Percentiles rank a stretch among this genome's conserved stretches.
phyloP scores from a whole-genome alignment of 2,797 vertebrate species.

The Taeniopygia guttata region DNA sequence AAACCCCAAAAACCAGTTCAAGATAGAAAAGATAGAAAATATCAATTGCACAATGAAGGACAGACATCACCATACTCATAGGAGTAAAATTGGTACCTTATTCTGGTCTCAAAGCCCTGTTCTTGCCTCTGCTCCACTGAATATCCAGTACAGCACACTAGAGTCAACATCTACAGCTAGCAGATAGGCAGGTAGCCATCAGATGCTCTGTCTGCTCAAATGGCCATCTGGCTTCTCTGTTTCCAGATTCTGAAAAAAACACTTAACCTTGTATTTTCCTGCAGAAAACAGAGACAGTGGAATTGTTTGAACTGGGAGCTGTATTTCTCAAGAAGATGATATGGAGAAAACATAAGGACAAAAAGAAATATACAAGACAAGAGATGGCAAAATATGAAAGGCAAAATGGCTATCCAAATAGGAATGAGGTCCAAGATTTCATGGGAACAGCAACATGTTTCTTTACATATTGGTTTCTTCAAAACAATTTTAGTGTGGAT shows the following conservation, averaged over 20 bases:
- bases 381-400: background rate
- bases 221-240: background rate
- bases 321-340: background rate
- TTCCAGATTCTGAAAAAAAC: background rate
- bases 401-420: background rate
- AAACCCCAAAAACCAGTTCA: too few species aligned
- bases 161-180: background rate
- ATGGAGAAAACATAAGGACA: background rate
- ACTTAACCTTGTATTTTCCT: background rate
- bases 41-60: background rate
- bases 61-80: too few species aligned
- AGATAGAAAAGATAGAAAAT: too few species aligned
- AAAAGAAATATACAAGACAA: background rate
- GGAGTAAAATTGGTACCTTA: too few species aligned
- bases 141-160: background rate
- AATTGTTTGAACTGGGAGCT: background rate
- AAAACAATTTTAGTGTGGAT: background rate
- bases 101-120: background rate
- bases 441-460: background rate
- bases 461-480: background rate
- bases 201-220: background rate
- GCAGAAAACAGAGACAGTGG: background rate
- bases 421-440: background rate
- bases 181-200: conserved; percentile 1
- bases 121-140: background rate